Conservation (phyloP, 1,140 invertebrate species). For the Drosophila guanche region DNA sequence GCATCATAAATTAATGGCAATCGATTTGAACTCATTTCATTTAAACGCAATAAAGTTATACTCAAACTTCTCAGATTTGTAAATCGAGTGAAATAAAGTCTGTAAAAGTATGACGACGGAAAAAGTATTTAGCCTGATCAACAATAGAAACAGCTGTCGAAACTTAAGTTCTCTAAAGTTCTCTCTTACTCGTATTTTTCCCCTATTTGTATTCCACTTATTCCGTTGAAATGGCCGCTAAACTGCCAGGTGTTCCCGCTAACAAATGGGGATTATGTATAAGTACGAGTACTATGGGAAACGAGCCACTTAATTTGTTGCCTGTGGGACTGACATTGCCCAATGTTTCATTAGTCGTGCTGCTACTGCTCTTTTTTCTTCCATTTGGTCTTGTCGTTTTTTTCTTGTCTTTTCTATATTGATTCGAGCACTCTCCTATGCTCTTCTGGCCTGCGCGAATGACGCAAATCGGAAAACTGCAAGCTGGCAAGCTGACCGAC, state of each 20-base stretch:
- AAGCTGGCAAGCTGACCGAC: slow-evolving; percentile 26
- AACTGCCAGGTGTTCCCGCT: too few species aligned
- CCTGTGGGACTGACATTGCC: slow-evolving; percentile 26
- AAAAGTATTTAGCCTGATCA: too few species aligned
- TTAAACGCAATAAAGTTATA: too few species aligned
- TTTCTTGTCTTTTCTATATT: slow-evolving; percentile 32
- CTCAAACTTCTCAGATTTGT: too few species aligned
- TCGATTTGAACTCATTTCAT: neutral
- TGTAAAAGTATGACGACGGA: too few species aligned
- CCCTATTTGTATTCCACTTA: neutral
- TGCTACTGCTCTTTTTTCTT: slow-evolving; percentile 23
- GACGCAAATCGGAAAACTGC: slow-evolving; percentile 73
- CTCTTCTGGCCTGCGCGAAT: slow-evolving; percentile 42
- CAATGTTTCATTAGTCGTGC: slow-evolving; percentile 32
- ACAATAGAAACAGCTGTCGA: too few species aligned
- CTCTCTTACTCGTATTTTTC: too few species aligned
- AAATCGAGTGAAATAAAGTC: too few species aligned
- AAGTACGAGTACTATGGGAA: neutral
- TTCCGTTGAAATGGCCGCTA: too few species aligned
- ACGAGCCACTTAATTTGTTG: slow-evolving; percentile 23
- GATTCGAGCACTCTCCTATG: slow-evolving; percentile 8
- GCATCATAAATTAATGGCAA: slow-evolving; percentile 10
- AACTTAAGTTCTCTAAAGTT: too few species aligned
- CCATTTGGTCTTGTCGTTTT: slow-evolving; percentile 9
- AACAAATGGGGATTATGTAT: too few species aligned